Base-by-base conservation (phyloP, 1,140 invertebrate species). In the Zophobas atratus region DNA sequence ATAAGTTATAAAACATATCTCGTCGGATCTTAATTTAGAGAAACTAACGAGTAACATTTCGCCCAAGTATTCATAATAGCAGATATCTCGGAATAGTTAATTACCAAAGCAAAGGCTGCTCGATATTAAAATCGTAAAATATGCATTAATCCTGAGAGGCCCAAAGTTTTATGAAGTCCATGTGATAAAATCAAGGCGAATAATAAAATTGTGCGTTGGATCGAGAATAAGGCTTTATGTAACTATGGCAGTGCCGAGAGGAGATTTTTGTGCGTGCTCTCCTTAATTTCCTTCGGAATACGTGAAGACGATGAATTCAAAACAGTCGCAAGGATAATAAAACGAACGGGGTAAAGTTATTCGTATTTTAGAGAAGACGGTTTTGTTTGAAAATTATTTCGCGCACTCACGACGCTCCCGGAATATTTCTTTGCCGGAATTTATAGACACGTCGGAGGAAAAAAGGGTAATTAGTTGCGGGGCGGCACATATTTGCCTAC, bases 161-260 rank as follows among this genome's bases (percentile, higher is more conserved):
- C 80, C 77, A 82, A 82, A 82, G 81, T 82, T 82, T 82, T 82
- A 82, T 82, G 81, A 81, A 82, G 80, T 82, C 79, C 74, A 74
- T 80, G 79, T 80, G 79, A 80, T 80, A 80, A 80, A 80, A 80
- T 80, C 79, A 73, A 71, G 79, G 76, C 76, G 73, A 80, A 80
- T 80, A 80, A 80, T 80, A 80, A 80, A 80, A 80, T 80, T 80
- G 79, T 80, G 71, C 79, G 79, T 80, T 76, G 79, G 71, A 80
- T 80, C 79, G 79, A 77, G 79, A 80, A 77, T 72, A 72, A 53
- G 70, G 48, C 35, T 75, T 56, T 75, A 60, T 75, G 55, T 60
- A 56, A 55, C 34, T 75, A 60, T 41, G 73, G 76, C 70, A 55
- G 56, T 60, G 56, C 72, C 51, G 78, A 74, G 41, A 63, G 20